A percentile compares a stretch with the other conserved stretches of the same genome.
phyloP scores from a whole-genome alignment of 1,140 invertebrate genomes.

The Cryptotermes secundus region DNA sequence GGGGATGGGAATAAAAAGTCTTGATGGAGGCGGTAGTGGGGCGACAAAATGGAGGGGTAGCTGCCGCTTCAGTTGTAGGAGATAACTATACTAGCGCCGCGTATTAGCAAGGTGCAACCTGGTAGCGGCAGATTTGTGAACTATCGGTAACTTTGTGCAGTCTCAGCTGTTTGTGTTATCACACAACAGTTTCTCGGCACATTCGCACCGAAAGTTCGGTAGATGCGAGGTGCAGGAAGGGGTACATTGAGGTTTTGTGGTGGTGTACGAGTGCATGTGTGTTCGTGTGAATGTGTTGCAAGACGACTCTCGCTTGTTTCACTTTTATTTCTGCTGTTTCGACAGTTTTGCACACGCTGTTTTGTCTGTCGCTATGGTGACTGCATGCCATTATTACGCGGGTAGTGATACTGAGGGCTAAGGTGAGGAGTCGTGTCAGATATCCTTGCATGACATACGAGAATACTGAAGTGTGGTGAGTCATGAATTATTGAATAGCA shows the following conservation, averaged over 20 bases:
- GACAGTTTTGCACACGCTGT: background rate
- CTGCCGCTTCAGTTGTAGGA: background rate
- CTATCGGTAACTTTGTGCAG: constrained; percentile 2
- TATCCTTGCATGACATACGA: too few species aligned
- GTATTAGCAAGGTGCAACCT: background rate
- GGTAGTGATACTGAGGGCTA: background rate
- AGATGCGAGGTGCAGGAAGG: background rate
- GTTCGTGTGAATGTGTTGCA: background rate
- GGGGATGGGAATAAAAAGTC: constrained; percentile 5
- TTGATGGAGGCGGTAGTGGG: background rate
- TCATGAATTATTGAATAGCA: too few species aligned
- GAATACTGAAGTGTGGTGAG: too few species aligned
- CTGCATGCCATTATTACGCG: background rate
- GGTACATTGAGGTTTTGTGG: too few species aligned
- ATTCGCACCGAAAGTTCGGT: background rate
- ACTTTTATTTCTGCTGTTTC: background rate
- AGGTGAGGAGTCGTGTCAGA: background rate
- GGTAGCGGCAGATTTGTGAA: background rate
- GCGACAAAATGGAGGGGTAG: too few species aligned
- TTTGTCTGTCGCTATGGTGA: background rate
- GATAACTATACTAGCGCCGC: background rate
- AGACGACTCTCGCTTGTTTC: background rate
- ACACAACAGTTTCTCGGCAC: background rate
- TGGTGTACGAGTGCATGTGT: background rate
- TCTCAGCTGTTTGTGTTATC: constrained; percentile 11